A percentile compares a stretch with the other conserved stretches of the same genome.
Evolutionary conservation across 2,113 vertebrate genomes (phyloP).

Genomic region (Elephantulus edwardii): DNA sequence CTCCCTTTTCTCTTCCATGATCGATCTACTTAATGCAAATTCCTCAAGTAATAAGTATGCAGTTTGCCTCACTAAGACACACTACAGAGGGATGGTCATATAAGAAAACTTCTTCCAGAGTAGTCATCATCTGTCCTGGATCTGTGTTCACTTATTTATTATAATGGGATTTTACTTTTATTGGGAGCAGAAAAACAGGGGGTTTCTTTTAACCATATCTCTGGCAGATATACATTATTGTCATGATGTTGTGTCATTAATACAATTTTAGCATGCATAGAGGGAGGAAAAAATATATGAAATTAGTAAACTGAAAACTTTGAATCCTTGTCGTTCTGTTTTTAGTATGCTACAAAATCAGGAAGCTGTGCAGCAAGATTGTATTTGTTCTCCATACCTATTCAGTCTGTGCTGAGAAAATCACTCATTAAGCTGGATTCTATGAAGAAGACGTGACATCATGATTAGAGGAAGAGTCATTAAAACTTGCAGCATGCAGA

Average conservation of each 20-base stretch:
- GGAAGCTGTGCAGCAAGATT: too few relatives aligned
- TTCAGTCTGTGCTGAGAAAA: too few relatives aligned
- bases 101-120: background rate
- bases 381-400: too few relatives aligned
- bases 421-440: too few relatives aligned
- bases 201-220: background rate
- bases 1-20: background rate
- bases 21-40: background rate
- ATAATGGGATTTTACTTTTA: background rate
- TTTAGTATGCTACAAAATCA: too few relatives aligned
- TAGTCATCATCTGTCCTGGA: background rate
- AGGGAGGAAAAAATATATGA: background rate
- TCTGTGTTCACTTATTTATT: background rate
- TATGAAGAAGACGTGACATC: too few relatives aligned
- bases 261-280: slow-evolving; percentile 33
- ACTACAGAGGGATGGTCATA: background rate
- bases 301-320: slow-evolving; percentile 50
- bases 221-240: background rate
- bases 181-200: slow-evolving; percentile 3
- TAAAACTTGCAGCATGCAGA: too few relatives aligned
- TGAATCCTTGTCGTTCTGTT: too few relatives aligned
- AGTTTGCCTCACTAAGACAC: background rate
- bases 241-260: slow-evolving; percentile 15
- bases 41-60: background rate
- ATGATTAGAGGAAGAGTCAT: too few relatives aligned